Base-by-base conservation (phyloP, 1,140 invertebrate species). In the Melipona quadrifasciata region DNA sequence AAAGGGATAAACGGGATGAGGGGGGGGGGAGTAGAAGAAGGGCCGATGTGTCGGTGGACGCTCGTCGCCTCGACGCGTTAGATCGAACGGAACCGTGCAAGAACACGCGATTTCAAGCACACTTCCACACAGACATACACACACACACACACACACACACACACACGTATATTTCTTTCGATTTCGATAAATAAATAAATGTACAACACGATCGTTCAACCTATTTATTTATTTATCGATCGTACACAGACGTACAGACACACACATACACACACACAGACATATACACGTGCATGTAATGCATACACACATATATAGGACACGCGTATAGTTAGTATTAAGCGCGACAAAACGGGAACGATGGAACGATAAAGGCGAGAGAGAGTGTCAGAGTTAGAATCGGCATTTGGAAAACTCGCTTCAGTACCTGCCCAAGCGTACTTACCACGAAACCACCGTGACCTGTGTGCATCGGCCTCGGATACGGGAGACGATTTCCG, bases 361-460 rank as follows among this genome's bases (percentile, higher is more conserved):
- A 47, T 6, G 14, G 53, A 17, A 80, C n/a, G 24, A 39, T 24
- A 65, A 51, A 55, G 51, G 39, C 61, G 55, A 58, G 47, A 81
- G 53, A 81, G 58, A 77, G 65, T 72, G 86, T n/a, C 57, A 53
- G 57, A 47, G 61, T 72, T 31, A 80, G 58, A 11, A 14, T 55
- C 76, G 87, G 78, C 71, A 67, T 75, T 90, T 67, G 21, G 39
- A 47, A 5, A 53, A 87, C 87, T 90, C 74, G 89, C 86, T 88
- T 75, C 85, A 86, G 89, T 92, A 92, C 85, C 91, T 90, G 89
- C 87, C 88, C 87, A 90, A 47, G 87, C 85, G 87, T 90, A 91
- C 88, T 91, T 91, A 91, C 53, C 67, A 70, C 39, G 77, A 39
- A 39, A 75, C 73, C 80, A 87, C 79, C 79, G 80, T 79, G 72